A percentile compares a stretch with the other conserved stretches of the same genome.
phyloP scores from a whole-genome alignment of 2,888 invertebrate genomes.

The Dryocosmus kuriphilus region DNA sequence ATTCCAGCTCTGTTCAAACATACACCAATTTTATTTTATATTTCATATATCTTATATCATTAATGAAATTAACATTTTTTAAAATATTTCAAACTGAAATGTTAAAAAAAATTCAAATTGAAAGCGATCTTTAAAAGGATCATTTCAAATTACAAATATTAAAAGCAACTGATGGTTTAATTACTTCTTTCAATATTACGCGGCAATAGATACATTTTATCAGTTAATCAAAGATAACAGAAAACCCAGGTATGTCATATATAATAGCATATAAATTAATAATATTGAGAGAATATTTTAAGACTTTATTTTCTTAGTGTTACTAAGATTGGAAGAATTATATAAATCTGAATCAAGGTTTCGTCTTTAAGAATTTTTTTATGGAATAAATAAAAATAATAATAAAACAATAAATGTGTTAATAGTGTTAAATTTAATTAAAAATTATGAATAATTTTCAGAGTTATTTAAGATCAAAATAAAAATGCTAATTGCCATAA shows the following conservation, averaged over 20 bases:
- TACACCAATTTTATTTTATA: slow-evolving; percentile 1
- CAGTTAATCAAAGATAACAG: too few species aligned
- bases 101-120: too few species aligned
- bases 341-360: not conserved
- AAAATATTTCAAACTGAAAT: too few species aligned
- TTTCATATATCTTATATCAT: not conserved
- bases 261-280: too few species aligned
- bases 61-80: too few species aligned
- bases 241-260: too few species aligned
- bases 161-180: too few species aligned
- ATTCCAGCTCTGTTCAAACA: slow-evolving; percentile 42
- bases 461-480: not conserved
- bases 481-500: not conserved
- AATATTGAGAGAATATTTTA: not conserved
- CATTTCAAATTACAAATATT: too few species aligned
- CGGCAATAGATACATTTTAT: too few species aligned
- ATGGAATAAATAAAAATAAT: not conserved
- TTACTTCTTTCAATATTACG: too few species aligned
- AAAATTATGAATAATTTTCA: not conserved
- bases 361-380: not conserved
- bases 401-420: not conserved
- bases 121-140: too few species aligned
- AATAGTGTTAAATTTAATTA: not conserved
- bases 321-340: not conserved
- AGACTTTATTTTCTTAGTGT: not conserved